Base-by-base conservation (phyloP, 2,113 vertebrate genomes). In the Melanerpes formicivorus region DNA sequence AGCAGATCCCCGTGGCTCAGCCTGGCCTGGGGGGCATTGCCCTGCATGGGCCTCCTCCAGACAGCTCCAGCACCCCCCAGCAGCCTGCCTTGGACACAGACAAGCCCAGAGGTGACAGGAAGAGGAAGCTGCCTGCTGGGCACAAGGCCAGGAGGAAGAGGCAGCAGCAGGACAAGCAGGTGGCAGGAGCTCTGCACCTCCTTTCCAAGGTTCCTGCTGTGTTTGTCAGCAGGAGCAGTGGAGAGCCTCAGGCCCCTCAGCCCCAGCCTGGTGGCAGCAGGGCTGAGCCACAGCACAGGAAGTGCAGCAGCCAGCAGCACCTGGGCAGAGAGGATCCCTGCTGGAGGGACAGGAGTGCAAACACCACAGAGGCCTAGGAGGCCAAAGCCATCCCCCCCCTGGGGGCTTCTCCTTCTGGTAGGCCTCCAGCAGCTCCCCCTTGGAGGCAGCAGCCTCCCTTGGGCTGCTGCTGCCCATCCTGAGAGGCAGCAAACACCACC, bases 1-100 rank as follows among this genome's bases (percentile, higher is more conserved):
- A 99, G 14, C 81, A 99, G 96, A 99, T 98, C 70, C 99, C 99
- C 0, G 98, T 99, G 96, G 98, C 97, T 21, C 96, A 99, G 97
- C 98, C 98, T 50, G 96, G 80, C 66, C 98, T 98, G 58, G 99
- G 98, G 91, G 99, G 98, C 25, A 95, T 96, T 0, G 95, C 97
- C 56, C 83, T 95, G 84, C 95, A n/a, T 3, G 50, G 66, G 37
- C 81, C 58, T 91, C 70, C 88, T 60, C 79, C 70, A 37, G 91
- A 54, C 30, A 58, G 56, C 34, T 71, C 42, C 0, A 71, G 84
- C n/a, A 34, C 17, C 23, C 72, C 74, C 89, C 95, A 85, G 79
- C 93, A 30, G 48, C 63, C 32, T 94, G 37, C 72, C 71, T 37
- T 83, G 84, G 58, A 86, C 89, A 17, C 46, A 73, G 71, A 58